Base-by-base conservation (phyloP, 2,113 vertebrate genomes). In the Prolemur simus region DNA sequence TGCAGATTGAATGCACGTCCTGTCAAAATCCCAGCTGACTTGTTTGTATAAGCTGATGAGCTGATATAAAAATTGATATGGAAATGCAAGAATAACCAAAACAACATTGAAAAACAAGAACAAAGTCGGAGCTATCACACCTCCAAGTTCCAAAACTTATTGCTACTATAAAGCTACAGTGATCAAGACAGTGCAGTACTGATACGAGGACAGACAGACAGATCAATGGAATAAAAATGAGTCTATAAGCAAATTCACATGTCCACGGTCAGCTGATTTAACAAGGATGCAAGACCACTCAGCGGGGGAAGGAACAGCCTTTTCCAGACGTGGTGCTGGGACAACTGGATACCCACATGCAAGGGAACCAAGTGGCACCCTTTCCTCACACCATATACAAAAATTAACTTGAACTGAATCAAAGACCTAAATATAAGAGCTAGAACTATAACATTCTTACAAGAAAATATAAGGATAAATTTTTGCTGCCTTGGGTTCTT, bases 131-230 rank as follows among this genome's bases (percentile, higher is more conserved):
- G 15, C 4, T 4, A 3, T 18, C n/a, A 3, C 0, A 6, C 11
- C 3, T 83, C n/a, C n/a, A 4, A 2, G 6, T 60, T 18, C 10
- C 34, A 6, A 17, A 23, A 45, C 37, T 34, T 54, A 56, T 20
- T 21, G 20, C 21, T 21, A 15, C 52, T 12, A n/a, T 14, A 17
- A 47, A 34, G 27, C 76, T 25, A 17, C 18, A 0, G 21, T 32
- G 23, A 20, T 25, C 71, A 42, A 39, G 66, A 29, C 2, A 17
- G 66, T 0, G 15, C 3, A 32, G 3, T 4, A 4, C 52, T 1
- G 11, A 42, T 7, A 3, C 0, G 8, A 17, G 25, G 63, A 54
- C 1, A 71, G 66, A 23, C 39, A 6, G 23, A 20, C 0, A 54
- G 52, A 37, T 32, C 81, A 39, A 1, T 2, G 14, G 56, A 21